A percentile compares a stretch with the other conserved stretches of the same genome.
phyloP scores from a whole-genome alignment of 2,113 vertebrate genomes.

The Malurus elegans region DNA sequence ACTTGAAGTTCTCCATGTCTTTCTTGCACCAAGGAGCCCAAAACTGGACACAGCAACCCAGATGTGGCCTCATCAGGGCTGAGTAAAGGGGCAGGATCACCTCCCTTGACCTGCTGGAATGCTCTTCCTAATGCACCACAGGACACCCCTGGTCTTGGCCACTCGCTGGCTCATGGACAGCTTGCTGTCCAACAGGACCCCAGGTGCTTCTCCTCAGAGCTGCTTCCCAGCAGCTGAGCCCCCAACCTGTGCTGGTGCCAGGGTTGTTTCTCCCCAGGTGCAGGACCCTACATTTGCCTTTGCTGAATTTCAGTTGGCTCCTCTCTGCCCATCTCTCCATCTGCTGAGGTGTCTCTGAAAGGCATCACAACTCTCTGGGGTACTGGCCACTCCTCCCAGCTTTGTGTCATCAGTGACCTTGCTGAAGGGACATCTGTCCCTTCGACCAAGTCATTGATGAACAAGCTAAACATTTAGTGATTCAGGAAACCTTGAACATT shows the following conservation, averaged over 20 bases:
- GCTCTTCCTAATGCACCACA: background rate
- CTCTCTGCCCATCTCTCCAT: background rate
- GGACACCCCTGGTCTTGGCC: background rate
- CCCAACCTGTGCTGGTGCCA: background rate
- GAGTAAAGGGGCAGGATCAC: background rate
- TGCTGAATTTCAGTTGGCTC: rapidly evolving
- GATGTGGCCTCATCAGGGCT: background rate
- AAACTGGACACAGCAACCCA: background rate
- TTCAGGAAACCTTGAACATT: background rate
- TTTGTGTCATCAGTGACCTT: background rate
- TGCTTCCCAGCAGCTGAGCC: background rate
- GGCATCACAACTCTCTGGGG: background rate
- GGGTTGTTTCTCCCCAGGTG: background rate
- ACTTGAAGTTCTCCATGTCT: background rate
- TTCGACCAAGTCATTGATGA: background rate
- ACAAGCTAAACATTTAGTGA: background rate
- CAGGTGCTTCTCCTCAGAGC: background rate
- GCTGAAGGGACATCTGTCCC: background rate
- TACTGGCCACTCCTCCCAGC: rapidly evolving
- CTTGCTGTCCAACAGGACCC: background rate
- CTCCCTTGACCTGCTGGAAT: background rate
- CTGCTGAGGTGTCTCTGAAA: background rate
- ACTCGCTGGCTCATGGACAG: background rate
- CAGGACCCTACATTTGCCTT: background rate
- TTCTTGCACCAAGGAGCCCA: background rate